A percentile compares a stretch with the other conserved stretches of the same genome.
Evolutionary conservation across 2,888 invertebrate genomes (phyloP).

Genomic region (Acrobasis repandana): DNA sequence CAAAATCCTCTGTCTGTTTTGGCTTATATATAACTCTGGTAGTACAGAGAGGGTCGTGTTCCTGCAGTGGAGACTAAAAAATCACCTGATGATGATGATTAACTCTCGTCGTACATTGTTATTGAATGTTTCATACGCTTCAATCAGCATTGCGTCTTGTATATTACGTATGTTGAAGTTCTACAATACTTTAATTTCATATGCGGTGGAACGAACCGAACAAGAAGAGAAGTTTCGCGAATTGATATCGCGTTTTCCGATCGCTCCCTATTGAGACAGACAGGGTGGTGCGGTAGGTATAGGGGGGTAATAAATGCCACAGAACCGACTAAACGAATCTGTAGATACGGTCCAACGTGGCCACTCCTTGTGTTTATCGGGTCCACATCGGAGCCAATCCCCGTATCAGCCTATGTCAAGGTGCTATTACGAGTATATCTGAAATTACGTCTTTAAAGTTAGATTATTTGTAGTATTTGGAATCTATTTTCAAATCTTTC

Average conservation of each 20-base stretch:
- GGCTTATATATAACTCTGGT: too few species aligned
- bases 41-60: too few species aligned
- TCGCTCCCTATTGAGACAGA: slow-evolving; percentile 48
- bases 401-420: slow-evolving; percentile 6
- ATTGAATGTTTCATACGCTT: background rate
- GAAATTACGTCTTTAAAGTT: background rate
- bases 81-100: too few species aligned
- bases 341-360: slow-evolving; percentile 40
- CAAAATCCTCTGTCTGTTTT: too few species aligned
- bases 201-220: slow-evolving; percentile 35
- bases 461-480: background rate
- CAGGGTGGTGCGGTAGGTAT: slow-evolving; percentile 31
- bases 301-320: slow-evolving; percentile 56
- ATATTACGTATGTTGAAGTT: slow-evolving; percentile 28
- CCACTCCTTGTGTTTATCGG: slow-evolving; percentile 43
- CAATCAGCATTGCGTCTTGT: background rate
- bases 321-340: slow-evolving; percentile 59
- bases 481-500: too few species aligned
- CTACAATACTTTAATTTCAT: slow-evolving; percentile 56
- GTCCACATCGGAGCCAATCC: slow-evolving; percentile 21
- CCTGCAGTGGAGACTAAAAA: too few species aligned
- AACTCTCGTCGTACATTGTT: background rate
- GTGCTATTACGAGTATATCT: background rate
- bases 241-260: slow-evolving; percentile 65
- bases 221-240: slow-evolving; percentile 56